phyloP scores from a whole-genome alignment of 2,888 invertebrate species.

The Lypha dubia region DNA sequence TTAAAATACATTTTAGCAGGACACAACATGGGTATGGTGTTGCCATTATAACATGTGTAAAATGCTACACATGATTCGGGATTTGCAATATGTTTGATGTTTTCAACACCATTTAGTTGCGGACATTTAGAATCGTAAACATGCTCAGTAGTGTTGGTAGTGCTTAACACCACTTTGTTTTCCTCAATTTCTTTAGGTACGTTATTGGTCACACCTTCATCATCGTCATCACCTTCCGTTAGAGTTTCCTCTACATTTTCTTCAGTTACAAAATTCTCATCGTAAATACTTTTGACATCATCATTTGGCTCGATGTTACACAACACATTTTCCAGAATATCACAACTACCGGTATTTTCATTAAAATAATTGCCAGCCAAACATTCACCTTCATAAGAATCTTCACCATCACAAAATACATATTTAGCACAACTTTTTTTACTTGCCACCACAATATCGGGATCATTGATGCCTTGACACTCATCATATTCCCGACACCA shows the following conservation, averaged over 20 bases:
- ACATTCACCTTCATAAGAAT: constrained; percentile 77
- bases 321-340: constrained; percentile 70
- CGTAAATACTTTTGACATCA: constrained; percentile 56
- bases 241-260: constrained; percentile 1
- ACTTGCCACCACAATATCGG: constrained; percentile 75
- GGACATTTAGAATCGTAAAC: constrained; percentile 69
- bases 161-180: background rate
- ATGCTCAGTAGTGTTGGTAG: background rate
- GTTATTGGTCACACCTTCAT: background rate
- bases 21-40: constrained; percentile 76
- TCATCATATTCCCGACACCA: constrained; percentile 66
- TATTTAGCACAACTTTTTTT: constrained; percentile 76
- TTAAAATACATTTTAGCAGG: constrained; percentile 75
- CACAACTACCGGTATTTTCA: constrained; percentile 74
- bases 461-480: constrained; percentile 65
- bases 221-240: background rate
- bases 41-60: constrained; percentile 77
- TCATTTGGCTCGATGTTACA: constrained; percentile 62
- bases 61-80: constrained; percentile 76
- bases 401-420: constrained; percentile 77
- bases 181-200: background rate
- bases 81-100: constrained; percentile 75
- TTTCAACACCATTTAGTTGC: constrained; percentile 52
- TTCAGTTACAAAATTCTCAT: constrained; percentile 12
- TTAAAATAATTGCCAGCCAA: constrained; percentile 75